Evolutionary conservation across 2,888 invertebrate species (phyloP), one percentile per base, ranked within the genome.

Genomic region (Strigamia maritima): DNA sequence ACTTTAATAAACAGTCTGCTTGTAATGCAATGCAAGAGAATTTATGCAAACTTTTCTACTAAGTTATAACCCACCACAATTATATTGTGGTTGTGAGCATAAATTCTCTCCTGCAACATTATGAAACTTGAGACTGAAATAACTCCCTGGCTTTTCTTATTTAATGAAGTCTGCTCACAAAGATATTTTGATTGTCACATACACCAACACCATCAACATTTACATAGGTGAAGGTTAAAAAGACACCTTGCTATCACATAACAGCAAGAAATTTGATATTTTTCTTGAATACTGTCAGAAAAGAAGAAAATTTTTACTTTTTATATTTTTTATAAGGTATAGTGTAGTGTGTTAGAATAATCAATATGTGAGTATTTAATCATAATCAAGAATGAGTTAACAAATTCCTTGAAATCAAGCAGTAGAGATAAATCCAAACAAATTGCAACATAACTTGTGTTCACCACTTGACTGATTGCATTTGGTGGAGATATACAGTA

Each of bases 81-180:
- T 65, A 65, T 65, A 65, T 24, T 65, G 60, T 65, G 60, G 60
- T 65, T 22, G 60, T 49, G 60, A 19, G 24, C 7, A 65, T n/a
- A 65, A 65, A 65, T 65, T 65, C 60, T 24, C 60, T n/a, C 4
- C n/a, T 65, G 60, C 12, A 24, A 22, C 60, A 65, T 65, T 65
- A 65, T 65, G 60, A 65, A 65, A 65, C 60, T 65, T 24, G 60
- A 65, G 60, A 65, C 60, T n/a, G 60, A 22, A 65, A 65, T n/a
- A n/a, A 22, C 60, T 65, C 60, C 60, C 60, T 65, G 14, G 60
- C 6, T 65, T 35, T 65, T 65, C 60, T 65, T 65, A 65, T 65
- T 65, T 65, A 65, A 65, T 65, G 60, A 65, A 65, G 60, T 65
- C 60, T 65, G 60, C 60, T 65, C n/a, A 65, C 60, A n/a, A 22